Conservation (phyloP, 2,113 vertebrate species). For the Riparia riparia region DNA sequence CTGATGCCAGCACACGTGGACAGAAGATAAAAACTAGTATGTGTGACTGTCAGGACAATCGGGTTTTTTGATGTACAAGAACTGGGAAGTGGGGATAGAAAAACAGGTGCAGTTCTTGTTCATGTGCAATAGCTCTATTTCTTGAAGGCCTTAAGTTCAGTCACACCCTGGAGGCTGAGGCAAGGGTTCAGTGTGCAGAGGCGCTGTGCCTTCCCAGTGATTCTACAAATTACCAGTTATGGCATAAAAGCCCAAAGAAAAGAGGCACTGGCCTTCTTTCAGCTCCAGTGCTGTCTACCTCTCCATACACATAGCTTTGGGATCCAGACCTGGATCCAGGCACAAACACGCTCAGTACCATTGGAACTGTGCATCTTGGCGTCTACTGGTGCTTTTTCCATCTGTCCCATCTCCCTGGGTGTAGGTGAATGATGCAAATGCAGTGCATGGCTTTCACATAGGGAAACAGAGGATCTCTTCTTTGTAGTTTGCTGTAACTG, state of each 20-base stretch:
- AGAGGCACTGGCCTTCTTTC: neutral
- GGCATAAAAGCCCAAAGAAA: neutral
- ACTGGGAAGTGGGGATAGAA: neutral
- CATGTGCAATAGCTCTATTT: neutral
- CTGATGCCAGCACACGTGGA: neutral
- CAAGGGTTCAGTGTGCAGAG: neutral
- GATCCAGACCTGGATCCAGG: neutral
- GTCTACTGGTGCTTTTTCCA: neutral
- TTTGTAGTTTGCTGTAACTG: neutral
- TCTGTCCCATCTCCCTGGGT: neutral
- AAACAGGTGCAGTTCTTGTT: neutral
- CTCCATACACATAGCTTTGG: neutral
- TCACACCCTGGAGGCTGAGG: neutral
- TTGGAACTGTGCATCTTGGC: neutral
- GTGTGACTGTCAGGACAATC: neutral
- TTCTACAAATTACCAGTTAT: neutral
- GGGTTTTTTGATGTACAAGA: accelerated
- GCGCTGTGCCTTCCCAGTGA: neutral
- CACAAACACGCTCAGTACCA: neutral
- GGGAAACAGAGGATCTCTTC: neutral
- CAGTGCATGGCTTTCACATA: neutral
- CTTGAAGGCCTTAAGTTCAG: neutral
- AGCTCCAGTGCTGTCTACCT: neutral
- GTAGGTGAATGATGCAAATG: neutral
- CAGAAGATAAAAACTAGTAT: neutral